A percentile compares a stretch with the other conserved stretches of the same genome.
Evolutionary conservation across 2,888 invertebrate genomes (phyloP).

Genomic region (Drosophila barbarae): DNA sequence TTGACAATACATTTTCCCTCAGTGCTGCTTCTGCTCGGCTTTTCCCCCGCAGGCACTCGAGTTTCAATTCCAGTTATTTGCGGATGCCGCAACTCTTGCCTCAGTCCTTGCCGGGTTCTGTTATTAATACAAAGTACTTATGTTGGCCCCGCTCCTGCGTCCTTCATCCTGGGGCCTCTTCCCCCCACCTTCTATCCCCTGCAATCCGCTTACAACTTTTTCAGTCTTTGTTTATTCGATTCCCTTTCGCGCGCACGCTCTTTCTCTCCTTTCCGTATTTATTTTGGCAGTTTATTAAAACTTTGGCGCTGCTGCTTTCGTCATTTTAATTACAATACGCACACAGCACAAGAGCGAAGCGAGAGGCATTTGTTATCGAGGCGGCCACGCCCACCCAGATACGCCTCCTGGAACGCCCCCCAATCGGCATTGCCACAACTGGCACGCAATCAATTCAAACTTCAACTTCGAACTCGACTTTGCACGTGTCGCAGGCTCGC

Average conservation of each 20-base stretch:
- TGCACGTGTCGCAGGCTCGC: conserved; percentile 51
- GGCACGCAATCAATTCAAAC: conserved; percentile 69
- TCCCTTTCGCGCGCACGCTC: conserved; percentile 23
- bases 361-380: conserved; percentile 35
- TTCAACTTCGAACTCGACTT: conserved; percentile 39
- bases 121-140: conserved; percentile 43
- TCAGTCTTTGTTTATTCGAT: conserved; percentile 24
- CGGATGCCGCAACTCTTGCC: conserved; percentile 35
- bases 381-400: conserved; percentile 32
- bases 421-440: conserved; percentile 55
- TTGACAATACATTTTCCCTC: background rate
- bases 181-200: conserved; percentile 2
- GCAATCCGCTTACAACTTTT: conserved; percentile 46
- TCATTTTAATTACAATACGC: conserved; percentile 66
- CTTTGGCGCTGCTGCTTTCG: conserved; percentile 56
- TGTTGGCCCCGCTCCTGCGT: conserved; percentile 1
- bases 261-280: conserved; percentile 43
- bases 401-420: conserved; percentile 27
- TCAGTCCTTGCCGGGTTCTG: conserved; percentile 19
- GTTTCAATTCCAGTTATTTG: conserved; percentile 53
- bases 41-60: conserved; percentile 25
- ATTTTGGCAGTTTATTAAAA: conserved; percentile 65
- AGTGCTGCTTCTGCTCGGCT: conserved; percentile 9
- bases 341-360: conserved; percentile 28
- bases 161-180: background rate